Percentiles rank a stretch among this genome's conserved stretches.
These are phyloP conservation scores for Steinernema khuongi DNA, from an alignment of 1,140 invertebrate genomes.

Conservation along the genomic window DNA sequence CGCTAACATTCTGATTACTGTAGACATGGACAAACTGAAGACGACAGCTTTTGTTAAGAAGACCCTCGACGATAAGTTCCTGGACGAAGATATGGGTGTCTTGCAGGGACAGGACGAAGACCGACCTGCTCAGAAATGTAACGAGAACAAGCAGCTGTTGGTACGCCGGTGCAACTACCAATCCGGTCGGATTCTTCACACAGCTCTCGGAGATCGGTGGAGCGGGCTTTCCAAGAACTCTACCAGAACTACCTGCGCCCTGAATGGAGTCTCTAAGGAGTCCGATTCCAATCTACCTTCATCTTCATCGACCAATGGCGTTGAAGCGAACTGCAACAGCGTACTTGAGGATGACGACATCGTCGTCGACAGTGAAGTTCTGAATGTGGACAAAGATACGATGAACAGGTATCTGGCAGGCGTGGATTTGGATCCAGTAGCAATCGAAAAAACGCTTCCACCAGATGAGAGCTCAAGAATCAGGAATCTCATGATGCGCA, in stretches of 20 bases:
- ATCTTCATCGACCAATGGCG: background rate
- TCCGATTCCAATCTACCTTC: background rate
- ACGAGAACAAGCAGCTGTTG: slow-evolving; percentile 31
- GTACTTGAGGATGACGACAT: background rate
- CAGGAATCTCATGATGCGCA: background rate
- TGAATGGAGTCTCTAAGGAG: background rate
- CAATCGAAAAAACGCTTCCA: background rate
- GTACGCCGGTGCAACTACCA: slow-evolving; percentile 56
- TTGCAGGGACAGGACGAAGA: slow-evolving; percentile 18
- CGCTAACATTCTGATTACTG: background rate
- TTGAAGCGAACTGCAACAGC: background rate
- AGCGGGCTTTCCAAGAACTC: background rate
- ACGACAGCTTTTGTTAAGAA: slow-evolving; percentile 20
- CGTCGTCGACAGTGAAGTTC: background rate
- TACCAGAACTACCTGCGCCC: background rate
- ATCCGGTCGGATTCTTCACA: slow-evolving; percentile 49
- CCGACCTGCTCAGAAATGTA: slow-evolving; percentile 6
- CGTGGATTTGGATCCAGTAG: background rate
- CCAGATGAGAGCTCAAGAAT: background rate
- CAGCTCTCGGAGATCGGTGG: slow-evolving; percentile 7
- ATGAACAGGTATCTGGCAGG: background rate
- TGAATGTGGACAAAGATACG: background rate
- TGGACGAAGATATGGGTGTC: slow-evolving; percentile 32
- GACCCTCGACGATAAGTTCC: slow-evolving; percentile 30
- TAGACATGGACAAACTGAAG: slow-evolving; percentile 33